Evolutionary conservation across 2,113 vertebrate species (phyloP).

Genomic region (Thamnaconus septentrionalis): DNA sequence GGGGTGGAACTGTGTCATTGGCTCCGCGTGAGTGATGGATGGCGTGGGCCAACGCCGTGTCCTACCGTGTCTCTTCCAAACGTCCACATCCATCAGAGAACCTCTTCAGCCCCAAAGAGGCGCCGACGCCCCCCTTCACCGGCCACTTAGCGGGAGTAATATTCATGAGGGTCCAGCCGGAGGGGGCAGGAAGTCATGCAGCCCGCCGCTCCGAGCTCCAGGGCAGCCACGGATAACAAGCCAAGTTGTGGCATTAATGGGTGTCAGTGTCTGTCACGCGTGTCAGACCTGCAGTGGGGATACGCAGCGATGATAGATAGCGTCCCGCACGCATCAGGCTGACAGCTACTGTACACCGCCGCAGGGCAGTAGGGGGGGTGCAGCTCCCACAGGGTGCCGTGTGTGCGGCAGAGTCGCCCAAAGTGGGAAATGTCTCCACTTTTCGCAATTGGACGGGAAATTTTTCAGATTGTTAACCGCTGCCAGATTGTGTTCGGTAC

Average conservation of each 20-base stretch:
- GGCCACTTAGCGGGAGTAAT: conserved; percentile 26
- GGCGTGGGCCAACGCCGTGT: conserved; percentile 60
- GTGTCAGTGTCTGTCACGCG: conserved; percentile 51
- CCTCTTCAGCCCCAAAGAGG: conserved; percentile 33
- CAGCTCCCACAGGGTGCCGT: conserved; percentile 26
- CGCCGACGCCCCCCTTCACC: conserved; percentile 21
- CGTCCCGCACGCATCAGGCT: conserved; percentile 51
- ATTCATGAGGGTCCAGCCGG: conserved; percentile 17
- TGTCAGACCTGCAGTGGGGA: conserved; percentile 47
- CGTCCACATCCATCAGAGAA: conserved; percentile 55
- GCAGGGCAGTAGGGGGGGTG: conserved; percentile 55
- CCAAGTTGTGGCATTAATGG: conserved; percentile 48
- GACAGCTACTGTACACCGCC: conserved; percentile 54
- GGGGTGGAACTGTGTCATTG: conserved; percentile 55
- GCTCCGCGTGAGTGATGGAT: conserved; percentile 64
- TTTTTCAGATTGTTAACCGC: too few species aligned
- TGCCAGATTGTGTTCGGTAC: too few species aligned
- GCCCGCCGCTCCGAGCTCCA: conserved; percentile 11
- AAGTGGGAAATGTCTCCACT: conserved; percentile 10
- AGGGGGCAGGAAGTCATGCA: conserved; percentile 2
- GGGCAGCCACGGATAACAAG: conserved; percentile 41
- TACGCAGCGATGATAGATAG: conserved; percentile 62
- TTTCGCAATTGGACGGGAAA: too few species aligned
- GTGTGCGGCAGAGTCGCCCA: conserved; percentile 38
- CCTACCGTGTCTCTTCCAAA: conserved; percentile 62